Evolutionary conservation across 1,140 invertebrate species (phyloP).

Genomic region (Yoshiicerus persimilis): DNA sequence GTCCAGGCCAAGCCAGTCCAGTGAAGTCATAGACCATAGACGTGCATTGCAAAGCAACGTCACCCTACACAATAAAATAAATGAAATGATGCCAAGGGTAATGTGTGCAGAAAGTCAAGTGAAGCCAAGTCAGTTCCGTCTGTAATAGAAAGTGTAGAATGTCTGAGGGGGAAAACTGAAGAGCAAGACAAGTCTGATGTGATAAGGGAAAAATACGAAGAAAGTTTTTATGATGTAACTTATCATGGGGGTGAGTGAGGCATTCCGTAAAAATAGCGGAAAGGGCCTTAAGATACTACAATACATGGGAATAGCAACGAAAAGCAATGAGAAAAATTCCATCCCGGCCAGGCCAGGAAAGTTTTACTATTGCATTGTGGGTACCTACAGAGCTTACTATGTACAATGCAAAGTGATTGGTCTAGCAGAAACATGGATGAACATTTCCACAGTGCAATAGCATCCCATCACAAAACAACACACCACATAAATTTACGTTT

Average conservation of each 20-base stretch:
- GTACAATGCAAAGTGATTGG: neutral
- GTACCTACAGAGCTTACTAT: neutral
- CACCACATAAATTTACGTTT: neutral
- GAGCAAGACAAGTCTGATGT: neutral
- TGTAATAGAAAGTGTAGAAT: neutral
- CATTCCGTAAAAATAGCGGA: neutral
- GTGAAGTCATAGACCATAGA: too few relatives aligned
- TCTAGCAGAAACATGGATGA: neutral
- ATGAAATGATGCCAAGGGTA: conserved; percentile 13
- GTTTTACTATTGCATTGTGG: neutral
- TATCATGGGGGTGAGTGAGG: neutral
- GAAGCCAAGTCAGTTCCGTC: neutral
- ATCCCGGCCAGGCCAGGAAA: neutral
- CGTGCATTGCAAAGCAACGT: neutral
- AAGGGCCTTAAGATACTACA: neutral
- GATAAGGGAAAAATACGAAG: neutral
- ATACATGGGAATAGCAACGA: neutral
- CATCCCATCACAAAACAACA: neutral
- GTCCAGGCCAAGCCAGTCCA: neutral
- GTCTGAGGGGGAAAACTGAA: neutral
- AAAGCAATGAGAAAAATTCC: neutral
- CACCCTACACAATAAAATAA: conserved; percentile 22
- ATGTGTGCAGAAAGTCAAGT: neutral
- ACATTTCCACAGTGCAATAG: neutral
- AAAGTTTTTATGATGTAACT: conserved; percentile 17